Base-by-base conservation (phyloP, 2,888 invertebrate species). In the Pemphredon lugubris region DNA sequence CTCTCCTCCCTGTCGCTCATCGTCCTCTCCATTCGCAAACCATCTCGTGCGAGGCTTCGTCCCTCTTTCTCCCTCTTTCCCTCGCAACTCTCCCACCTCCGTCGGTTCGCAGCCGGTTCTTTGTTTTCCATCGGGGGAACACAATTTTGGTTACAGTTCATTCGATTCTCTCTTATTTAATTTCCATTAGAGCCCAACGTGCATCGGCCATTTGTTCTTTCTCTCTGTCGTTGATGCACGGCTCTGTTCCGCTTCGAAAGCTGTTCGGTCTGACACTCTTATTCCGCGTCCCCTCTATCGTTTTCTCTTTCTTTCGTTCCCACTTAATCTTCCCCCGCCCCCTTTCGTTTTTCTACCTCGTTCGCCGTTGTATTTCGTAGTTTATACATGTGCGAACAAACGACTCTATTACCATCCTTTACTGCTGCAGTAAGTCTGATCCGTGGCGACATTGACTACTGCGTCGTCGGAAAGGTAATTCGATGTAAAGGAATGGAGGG, bases 71-170 rank as follows among this genome's bases (percentile, higher is more conserved):
- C 68, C n/a, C n/a, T n/a, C n/a, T n/a, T n/a, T n/a, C n/a, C n/a
- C n/a, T n/a, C n/a, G n/a, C n/a, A n/a, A n/a, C n/a, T n/a, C n/a
- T n/a, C n/a, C n/a, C n/a, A n/a, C 37, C 44, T 51, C 55, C 39
- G 51, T 40, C 55, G 61, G 34, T n/a, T n/a, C 42, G 26, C 51
- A 63, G 54, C 45, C 64, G 73, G 61, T 77, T 75, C 79, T 85
- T 87, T 86, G 85, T 86, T 87, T 86, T 80, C 77, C 79, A 84
- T 84, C 84, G 65, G 69, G 69, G 76, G 80, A 84, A 79, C 83
- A 83, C 82, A 84, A 83, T 86, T 87, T 87, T 86, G 83, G 84
- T 86, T 83, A 85, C 87, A 79, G 83, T 83, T 85, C 83, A 84
- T 84, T 84, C 85, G 77, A 84, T 83, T 83, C 81, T 78, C 77